Percentiles rank a stretch among this genome's conserved stretches.
Conservation (phyloP, 2,888 invertebrate species). For the Troides oblongomaculatus region DNA sequence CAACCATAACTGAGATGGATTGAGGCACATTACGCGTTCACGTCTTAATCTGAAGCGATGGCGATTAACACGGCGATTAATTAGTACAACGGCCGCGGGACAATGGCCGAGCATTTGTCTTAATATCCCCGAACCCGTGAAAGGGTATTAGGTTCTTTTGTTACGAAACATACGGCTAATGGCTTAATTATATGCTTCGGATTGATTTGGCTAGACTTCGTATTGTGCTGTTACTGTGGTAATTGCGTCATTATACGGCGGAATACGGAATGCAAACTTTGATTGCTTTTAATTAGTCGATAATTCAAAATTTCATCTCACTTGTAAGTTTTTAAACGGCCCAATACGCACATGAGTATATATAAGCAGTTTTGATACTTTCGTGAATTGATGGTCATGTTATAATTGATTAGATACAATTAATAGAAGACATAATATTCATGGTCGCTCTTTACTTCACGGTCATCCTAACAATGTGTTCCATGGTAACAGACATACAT, state of each 20-base stretch:
- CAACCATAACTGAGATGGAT: conserved; percentile 71
- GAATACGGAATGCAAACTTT: too few species aligned
- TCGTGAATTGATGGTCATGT: too few species aligned
- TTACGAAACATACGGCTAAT: conserved; percentile 25
- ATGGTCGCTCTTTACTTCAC: neutral
- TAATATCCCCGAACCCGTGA: conserved; percentile 41
- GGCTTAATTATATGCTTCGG: conserved; percentile 20
- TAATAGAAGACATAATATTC: too few species aligned
- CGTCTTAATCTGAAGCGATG: conserved; percentile 66
- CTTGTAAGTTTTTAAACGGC: too few species aligned
- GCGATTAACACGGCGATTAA: conserved; percentile 70
- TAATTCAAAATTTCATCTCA: too few species aligned
- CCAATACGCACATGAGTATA: too few species aligned
- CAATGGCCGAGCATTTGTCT: conserved; percentile 58
- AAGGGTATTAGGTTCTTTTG: conserved; percentile 28
- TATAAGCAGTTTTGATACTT: too few species aligned
- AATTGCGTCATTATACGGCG: too few species aligned
- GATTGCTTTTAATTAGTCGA: too few species aligned
- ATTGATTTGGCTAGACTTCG: conserved; percentile 21
- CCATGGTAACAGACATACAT: conserved; percentile 39
- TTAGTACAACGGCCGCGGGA: conserved; percentile 61
- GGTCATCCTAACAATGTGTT: conserved; percentile 35
- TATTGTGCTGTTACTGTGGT: neutral
- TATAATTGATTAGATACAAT: too few species aligned
- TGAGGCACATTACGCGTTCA: conserved; percentile 64